phyloP scores from a whole-genome alignment of 2,113 vertebrate species.

The Naja naja region DNA sequence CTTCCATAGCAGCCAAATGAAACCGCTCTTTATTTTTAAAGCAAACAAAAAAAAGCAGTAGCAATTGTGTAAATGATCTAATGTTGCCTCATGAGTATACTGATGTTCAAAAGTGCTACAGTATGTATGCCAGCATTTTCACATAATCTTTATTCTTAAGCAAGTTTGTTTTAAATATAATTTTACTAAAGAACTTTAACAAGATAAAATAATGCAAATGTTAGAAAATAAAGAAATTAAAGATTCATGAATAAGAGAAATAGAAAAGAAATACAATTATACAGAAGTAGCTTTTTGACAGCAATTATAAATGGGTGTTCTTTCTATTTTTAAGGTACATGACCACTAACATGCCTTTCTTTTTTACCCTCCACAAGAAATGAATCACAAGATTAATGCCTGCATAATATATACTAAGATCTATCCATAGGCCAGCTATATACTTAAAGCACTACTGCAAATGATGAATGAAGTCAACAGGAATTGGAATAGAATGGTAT shows the following conservation, averaged over 20 bases:
- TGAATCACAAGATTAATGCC: neutral
- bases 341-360: neutral
- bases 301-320: neutral
- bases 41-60: neutral
- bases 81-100: neutral
- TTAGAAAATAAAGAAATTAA: neutral
- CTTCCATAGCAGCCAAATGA: neutral
- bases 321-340: neutral
- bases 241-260: neutral
- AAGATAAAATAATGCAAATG: neutral
- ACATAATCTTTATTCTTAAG: neutral
- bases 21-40: neutral
- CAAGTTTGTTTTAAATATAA: neutral
- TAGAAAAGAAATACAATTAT: neutral
- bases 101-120: neutral
- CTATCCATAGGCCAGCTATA: neutral
- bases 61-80: neutral
- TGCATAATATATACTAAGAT: neutral
- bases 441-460: neutral
- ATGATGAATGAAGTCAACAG: neutral
- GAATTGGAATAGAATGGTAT: neutral
- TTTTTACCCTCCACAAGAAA: neutral
- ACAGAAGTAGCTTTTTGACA: neutral
- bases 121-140: neutral
- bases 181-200: neutral